phyloP scores from a whole-genome alignment of 2,113 vertebrate species.

The Zosterops lateralis region DNA sequence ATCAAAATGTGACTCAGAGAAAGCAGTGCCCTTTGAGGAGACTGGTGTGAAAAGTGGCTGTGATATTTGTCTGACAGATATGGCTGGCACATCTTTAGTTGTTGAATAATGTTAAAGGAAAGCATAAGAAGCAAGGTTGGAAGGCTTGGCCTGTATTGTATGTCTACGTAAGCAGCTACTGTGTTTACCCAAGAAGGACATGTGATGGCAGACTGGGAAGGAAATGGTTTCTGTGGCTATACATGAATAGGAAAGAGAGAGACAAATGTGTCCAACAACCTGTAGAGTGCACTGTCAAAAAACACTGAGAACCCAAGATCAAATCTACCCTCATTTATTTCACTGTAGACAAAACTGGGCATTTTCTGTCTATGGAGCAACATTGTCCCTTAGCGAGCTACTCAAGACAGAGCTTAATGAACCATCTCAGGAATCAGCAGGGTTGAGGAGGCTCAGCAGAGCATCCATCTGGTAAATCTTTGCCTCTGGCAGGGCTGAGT shows the following conservation, averaged over 20 bases:
- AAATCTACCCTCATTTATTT: background rate
- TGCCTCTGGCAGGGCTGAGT: background rate
- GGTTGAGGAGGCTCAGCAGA: background rate
- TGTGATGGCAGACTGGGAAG: background rate
- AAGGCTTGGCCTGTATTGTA: background rate
- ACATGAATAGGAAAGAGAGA: background rate
- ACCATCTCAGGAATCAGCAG: background rate
- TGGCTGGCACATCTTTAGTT: background rate
- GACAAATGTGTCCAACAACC: background rate
- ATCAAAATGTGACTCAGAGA: background rate
- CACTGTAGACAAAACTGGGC: background rate
- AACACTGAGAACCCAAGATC: background rate
- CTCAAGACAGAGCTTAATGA: background rate
- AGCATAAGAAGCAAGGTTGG: background rate
- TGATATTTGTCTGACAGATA: background rate
- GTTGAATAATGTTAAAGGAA: background rate
- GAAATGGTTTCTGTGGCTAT: background rate
- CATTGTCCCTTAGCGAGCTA: background rate
- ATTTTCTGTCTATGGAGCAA: background rate
- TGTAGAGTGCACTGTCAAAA: background rate
- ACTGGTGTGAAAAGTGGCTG: background rate
- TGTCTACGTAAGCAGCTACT: background rate
- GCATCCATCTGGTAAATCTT: background rate
- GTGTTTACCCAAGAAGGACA: background rate
- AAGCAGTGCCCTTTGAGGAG: background rate